Percentiles rank a stretch among this genome's conserved stretches.
phyloP scores from a whole-genome alignment of 1,140 invertebrate genomes.

The Ips nitidus region DNA sequence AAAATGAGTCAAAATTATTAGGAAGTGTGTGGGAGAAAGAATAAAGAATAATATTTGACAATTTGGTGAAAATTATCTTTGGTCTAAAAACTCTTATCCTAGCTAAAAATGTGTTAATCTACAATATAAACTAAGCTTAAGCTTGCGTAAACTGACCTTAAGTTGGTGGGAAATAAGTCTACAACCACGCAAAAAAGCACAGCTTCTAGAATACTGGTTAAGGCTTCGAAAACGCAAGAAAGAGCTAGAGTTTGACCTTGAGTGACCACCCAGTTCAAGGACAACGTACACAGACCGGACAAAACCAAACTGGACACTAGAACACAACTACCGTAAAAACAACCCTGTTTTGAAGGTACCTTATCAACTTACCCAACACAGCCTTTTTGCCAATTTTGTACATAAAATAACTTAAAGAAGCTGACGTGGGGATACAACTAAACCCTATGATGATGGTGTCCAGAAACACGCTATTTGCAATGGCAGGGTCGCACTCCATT shows the following conservation, averaged over 20 bases:
- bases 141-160: slow-evolving; percentile 41
- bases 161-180: slow-evolving; percentile 57
- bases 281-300: slow-evolving; percentile 58
- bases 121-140: background rate
- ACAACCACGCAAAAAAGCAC: slow-evolving; percentile 62
- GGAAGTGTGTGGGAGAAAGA: too few species aligned
- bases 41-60: background rate
- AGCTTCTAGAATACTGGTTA: slow-evolving; percentile 60
- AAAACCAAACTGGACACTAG: slow-evolving; percentile 58
- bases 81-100: background rate
- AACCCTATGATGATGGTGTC: slow-evolving; percentile 58
- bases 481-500: slow-evolving; percentile 43
- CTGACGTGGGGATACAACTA: slow-evolving; percentile 58
- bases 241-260: slow-evolving; percentile 57
- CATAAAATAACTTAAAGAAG: slow-evolving; percentile 58
- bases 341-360: background rate
- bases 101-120: background rate
- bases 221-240: slow-evolving; percentile 60
- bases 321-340: background rate
- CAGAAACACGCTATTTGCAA: slow-evolving; percentile 56
- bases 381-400: slow-evolving; percentile 59
- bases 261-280: slow-evolving; percentile 58
- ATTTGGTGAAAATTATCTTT: background rate
- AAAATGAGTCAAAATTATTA: slow-evolving; percentile 14
- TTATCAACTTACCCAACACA: slow-evolving; percentile 52